Conservation (phyloP, 2,113 vertebrate species). For the Oreochromis niloticus region DNA sequence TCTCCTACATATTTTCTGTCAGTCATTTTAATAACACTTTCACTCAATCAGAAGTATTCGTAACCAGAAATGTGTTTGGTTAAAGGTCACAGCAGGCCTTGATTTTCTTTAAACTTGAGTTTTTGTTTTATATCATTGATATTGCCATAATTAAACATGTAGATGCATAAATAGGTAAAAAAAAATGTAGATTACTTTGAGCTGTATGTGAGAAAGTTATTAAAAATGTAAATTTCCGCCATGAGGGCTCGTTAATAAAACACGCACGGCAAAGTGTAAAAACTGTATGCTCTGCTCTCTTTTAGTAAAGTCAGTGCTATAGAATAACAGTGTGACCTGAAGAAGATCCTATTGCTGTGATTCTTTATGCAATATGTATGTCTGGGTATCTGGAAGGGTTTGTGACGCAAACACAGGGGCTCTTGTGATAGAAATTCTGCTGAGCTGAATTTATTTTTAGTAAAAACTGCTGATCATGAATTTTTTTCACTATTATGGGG, state of each 20-base stretch:
- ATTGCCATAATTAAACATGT: not conserved
- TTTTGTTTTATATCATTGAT: not conserved
- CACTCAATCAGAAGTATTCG: not conserved
- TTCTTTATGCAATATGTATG: not conserved
- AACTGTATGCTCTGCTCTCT: not conserved
- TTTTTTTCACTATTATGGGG: constrained; percentile 1
- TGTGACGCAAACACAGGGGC: not conserved
- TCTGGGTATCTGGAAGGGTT: not conserved
- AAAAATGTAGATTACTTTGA: not conserved
- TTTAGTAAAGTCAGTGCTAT: not conserved
- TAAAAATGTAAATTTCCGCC: not conserved
- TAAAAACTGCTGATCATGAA: constrained; percentile 18
- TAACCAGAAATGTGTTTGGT: not conserved
- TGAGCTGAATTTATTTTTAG: not conserved
- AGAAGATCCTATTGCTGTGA: not conserved
- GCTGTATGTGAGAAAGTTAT: not conserved
- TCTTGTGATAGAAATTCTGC: not conserved
- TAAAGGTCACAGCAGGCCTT: not conserved
- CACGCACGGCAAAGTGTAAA: not conserved
- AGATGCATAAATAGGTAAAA: not conserved
- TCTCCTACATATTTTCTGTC: not conserved
- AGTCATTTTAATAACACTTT: not conserved
- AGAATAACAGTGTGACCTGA: not conserved
- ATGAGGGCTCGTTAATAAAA: too few relatives aligned
- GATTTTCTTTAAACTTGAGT: not conserved